Evolutionary conservation across 2,797 vertebrate genomes (phyloP).

Genomic region (Telmatherina bonti): DNA sequence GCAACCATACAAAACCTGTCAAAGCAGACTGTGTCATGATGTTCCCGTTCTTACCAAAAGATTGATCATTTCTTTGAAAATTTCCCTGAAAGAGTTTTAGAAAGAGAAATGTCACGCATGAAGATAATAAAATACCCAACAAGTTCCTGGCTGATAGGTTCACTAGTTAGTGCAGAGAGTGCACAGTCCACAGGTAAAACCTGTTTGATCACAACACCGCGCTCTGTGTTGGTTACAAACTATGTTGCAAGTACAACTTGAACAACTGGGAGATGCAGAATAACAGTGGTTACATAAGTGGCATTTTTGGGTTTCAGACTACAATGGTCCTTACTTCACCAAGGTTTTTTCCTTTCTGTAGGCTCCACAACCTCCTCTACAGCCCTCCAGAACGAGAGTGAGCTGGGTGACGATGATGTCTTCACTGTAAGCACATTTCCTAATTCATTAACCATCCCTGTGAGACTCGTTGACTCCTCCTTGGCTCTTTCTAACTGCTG

Average conservation of each 20-base stretch:
- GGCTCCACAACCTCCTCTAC: constrained; percentile 98
- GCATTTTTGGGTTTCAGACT: background rate
- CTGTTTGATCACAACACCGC: constrained; percentile 1
- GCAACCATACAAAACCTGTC: background rate
- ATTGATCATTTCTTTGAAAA: background rate
- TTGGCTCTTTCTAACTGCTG: background rate
- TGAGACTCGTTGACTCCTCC: background rate
- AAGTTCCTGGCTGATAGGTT: background rate
- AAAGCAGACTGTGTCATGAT: background rate
- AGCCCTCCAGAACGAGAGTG: constrained; percentile 96
- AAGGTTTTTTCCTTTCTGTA: constrained; percentile 63
- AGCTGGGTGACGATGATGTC: constrained; percentile 97
- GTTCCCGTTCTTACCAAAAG: background rate
- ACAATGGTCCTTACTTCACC: background rate
- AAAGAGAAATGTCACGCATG: background rate
- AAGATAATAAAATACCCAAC: background rate
- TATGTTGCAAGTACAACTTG: background rate
- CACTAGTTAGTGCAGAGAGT: background rate
- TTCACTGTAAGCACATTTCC: constrained; percentile 90
- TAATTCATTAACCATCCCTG: background rate
- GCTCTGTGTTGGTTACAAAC: background rate
- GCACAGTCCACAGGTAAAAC: constrained; percentile 16
- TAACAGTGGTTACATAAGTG: no score
- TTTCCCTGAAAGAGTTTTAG: background rate
- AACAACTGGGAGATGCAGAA: background rate